A percentile compares a stretch with the other conserved stretches of the same genome.
phyloP scores from a whole-genome alignment of 2,113 vertebrate genomes.

The Trematomus loennbergii region DNA sequence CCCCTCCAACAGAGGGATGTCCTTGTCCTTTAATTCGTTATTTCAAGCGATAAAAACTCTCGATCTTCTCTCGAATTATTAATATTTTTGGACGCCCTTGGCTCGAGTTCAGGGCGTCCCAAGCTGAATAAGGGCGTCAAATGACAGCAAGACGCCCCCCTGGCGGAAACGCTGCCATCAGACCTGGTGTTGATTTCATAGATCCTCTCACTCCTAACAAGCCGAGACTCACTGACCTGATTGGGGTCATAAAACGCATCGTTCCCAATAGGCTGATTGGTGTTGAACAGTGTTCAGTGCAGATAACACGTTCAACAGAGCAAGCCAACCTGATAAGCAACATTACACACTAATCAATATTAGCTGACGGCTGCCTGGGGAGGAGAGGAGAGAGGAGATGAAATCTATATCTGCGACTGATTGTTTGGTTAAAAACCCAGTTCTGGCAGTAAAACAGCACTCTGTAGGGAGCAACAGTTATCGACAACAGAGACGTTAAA shows the following conservation, averaged over 20 bases:
- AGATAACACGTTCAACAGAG: constrained; percentile 36
- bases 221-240: constrained; percentile 9
- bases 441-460: constrained; percentile 31
- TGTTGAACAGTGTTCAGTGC: constrained; percentile 29
- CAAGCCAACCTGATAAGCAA: constrained; percentile 33
- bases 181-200: neutral
- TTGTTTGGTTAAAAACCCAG: constrained; percentile 30
- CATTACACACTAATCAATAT: constrained; percentile 58
- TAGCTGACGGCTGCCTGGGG: constrained; percentile 18
- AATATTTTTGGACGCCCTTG: too few relatives aligned
- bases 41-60: too few relatives aligned
- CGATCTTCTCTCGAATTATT: too few relatives aligned
- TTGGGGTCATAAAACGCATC: constrained; percentile 13
- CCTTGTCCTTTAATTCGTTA: too few relatives aligned
- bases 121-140: too few relatives aligned
- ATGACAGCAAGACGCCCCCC: too few relatives aligned
- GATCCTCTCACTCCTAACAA: neutral
- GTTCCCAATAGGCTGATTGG: constrained; percentile 40
- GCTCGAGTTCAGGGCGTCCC: too few relatives aligned
- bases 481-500: constrained; percentile 36
- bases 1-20: too few relatives aligned
- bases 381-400: constrained; percentile 10
- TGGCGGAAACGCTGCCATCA: too few relatives aligned
- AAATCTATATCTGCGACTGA: constrained; percentile 32
- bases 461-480: constrained; percentile 20